Evolutionary conservation across 1,140 invertebrate species (phyloP).

Genomic region (Atta cephalotes): DNA sequence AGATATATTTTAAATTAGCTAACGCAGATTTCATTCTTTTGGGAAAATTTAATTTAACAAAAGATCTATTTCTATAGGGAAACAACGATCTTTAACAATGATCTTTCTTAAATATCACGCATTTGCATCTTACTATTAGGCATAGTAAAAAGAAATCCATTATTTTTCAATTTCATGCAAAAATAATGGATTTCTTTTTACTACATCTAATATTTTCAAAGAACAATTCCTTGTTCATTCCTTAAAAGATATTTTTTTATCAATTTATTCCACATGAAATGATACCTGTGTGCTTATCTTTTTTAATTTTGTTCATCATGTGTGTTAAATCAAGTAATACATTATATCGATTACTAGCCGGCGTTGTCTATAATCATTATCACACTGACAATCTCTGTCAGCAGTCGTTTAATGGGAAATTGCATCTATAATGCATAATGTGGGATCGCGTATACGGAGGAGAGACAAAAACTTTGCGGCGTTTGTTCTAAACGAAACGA

Average conservation of each 20-base stretch:
- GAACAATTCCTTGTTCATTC: neutral
- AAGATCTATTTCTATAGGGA: neutral
- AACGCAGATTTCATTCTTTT: neutral
- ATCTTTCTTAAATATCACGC: neutral
- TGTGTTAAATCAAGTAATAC: neutral
- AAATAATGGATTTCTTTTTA: no score
- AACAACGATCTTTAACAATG: no score
- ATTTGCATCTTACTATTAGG: neutral
- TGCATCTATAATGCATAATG: neutral
- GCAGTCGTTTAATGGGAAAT: neutral
- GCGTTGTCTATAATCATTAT: neutral
- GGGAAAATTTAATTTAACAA: neutral
- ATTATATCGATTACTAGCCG: neutral
- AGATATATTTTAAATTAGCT: neutral
- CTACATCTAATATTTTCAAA: neutral
- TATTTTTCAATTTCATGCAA: no score
- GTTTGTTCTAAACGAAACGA: constrained; percentile 42
- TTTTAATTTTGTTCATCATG: neutral
- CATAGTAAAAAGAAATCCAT: no score
- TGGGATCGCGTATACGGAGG: neutral
- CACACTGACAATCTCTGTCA: neutral
- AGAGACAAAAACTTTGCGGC: neutral
- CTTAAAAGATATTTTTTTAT: neutral
- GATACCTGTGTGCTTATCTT: neutral
- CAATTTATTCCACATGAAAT: neutral